phyloP scores from a whole-genome alignment of 2,888 invertebrate species.

The Carterocephalus palaemon region DNA sequence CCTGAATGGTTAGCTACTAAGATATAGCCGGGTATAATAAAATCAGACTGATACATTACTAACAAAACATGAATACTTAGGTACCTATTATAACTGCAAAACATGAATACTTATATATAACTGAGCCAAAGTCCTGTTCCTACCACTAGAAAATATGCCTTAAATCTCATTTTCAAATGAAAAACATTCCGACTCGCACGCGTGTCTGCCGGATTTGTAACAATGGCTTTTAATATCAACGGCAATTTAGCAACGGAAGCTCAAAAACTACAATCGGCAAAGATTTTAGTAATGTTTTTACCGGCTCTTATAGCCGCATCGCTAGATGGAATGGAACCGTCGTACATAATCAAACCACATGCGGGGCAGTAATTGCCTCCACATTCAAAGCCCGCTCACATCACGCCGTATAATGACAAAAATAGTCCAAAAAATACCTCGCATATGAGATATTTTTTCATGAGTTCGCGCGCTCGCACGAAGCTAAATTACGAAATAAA shows the following conservation, averaged over 20 bases:
- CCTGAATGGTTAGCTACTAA: too few species aligned
- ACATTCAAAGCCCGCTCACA: conserved; percentile 77
- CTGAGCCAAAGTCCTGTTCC: too few species aligned
- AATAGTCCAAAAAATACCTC: conserved; percentile 76
- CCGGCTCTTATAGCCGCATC: conserved; percentile 62
- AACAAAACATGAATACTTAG: too few species aligned
- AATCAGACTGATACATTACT: too few species aligned
- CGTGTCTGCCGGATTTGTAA: conserved; percentile 48
- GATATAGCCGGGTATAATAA: too few species aligned
- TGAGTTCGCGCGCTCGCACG: conserved; percentile 73
- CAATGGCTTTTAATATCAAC: conserved; percentile 63
- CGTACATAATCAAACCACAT: conserved; percentile 78
- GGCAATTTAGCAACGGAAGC: conserved; percentile 77
- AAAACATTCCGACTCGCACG: conserved; percentile 9
- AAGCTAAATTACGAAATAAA: conserved; percentile 79
- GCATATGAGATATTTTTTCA: conserved; percentile 76
- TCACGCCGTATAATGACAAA: conserved; percentile 79
- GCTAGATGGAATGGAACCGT: conserved; percentile 67
- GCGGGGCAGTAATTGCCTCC: conserved; percentile 77
- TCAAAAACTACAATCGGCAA: conserved; percentile 61
- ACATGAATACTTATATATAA: too few species aligned
- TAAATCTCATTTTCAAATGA: conserved; percentile 6
- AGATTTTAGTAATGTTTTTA: conserved; percentile 71
- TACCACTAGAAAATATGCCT: too few species aligned
- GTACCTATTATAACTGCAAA: too few species aligned